Evolutionary conservation across 1,140 invertebrate species (phyloP).

Genomic region (Caenorhabditis inopinata): DNA sequence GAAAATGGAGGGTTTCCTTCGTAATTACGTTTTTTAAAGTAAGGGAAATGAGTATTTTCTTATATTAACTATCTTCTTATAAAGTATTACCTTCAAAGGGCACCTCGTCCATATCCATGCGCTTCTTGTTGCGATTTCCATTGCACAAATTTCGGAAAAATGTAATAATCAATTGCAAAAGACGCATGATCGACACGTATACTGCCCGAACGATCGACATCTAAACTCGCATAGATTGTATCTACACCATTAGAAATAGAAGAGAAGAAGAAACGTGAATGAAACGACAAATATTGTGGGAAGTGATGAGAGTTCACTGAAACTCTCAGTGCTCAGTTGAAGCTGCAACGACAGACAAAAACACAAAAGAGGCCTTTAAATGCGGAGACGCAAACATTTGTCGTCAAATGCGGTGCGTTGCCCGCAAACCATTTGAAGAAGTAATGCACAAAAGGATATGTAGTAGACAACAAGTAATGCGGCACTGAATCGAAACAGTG

Average conservation of each 20-base stretch:
- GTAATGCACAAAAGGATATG: not conserved
- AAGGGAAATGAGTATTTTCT: no score
- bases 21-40: no score
- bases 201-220: conserved; percentile 16
- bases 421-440: not conserved
- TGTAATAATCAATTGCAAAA: conserved; percentile 17
- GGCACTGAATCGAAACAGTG: no score
- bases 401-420: conserved; percentile 1
- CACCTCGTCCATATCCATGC: conserved; percentile 15
- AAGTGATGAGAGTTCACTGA: not conserved
- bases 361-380: not conserved
- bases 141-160: conserved; percentile 26
- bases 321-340: not conserved
- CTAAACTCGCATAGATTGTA: conserved; percentile 31
- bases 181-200: conserved; percentile 13
- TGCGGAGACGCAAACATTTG: not conserved
- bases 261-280: not conserved
- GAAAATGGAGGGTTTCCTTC: no score
- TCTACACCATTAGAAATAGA: not conserved
- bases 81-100: not conserved
- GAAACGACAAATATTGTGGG: conserved; percentile 18
- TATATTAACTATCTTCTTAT: no score
- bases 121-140: conserved; percentile 1
- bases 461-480: no score
- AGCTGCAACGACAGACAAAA: not conserved